Evolutionary conservation across 2,888 invertebrate species (phyloP).

Genomic region (Anarsia innoxiella): DNA sequence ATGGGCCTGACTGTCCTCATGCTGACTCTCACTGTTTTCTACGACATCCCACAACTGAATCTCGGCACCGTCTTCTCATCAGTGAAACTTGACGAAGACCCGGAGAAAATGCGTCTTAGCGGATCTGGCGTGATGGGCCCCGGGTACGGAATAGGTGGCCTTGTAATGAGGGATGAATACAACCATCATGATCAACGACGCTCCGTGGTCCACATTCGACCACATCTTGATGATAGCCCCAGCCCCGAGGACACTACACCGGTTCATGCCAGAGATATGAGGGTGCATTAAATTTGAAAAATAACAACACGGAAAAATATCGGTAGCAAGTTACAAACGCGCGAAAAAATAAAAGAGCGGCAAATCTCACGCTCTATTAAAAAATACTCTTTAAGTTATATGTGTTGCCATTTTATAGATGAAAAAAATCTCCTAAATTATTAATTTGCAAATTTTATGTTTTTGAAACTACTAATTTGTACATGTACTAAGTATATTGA

Average conservation of each 20-base stretch:
- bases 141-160: constrained; percentile 62
- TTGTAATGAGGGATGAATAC: constrained; percentile 65
- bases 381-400: too few species aligned
- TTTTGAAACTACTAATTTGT: too few species aligned
- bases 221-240: constrained; percentile 79
- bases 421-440: too few species aligned
- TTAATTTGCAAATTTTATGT: too few species aligned
- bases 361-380: too few species aligned
- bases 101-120: constrained; percentile 81
- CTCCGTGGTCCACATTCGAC: constrained; percentile 79
- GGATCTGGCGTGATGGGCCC: constrained; percentile 66
- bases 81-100: constrained; percentile 74
- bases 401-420: too few species aligned
- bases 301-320: too few species aligned
- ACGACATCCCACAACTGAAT: constrained; percentile 92
- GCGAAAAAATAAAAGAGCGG: too few species aligned
- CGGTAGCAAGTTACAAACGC: too few species aligned
- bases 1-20: constrained; percentile 88
- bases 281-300: constrained; percentile 74
- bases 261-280: constrained; percentile 73
- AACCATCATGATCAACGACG: constrained; percentile 71
- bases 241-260: constrained; percentile 82
- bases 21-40: constrained; percentile 88
- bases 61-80: constrained; percentile 85
- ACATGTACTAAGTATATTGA: too few species aligned